Conservation (phyloP, 2,888 invertebrate genomes). For the Archips crataeganus region DNA sequence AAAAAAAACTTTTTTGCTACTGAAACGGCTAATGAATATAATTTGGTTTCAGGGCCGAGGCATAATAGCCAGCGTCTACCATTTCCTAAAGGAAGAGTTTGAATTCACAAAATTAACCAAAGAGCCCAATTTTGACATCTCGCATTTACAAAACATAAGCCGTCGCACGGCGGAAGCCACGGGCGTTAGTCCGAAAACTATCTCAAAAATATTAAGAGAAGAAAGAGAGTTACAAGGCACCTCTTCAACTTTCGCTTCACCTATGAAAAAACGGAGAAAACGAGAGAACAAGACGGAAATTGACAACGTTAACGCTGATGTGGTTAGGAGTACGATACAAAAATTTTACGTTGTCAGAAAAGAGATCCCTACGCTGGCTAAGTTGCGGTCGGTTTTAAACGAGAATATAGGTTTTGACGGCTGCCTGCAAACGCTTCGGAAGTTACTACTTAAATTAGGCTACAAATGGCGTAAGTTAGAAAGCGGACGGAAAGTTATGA, state of each 20-base stretch:
- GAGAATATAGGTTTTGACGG: constrained; percentile 47
- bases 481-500: constrained; percentile 44
- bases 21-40: neutral
- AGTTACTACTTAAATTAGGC: constrained; percentile 44
- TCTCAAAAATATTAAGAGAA: constrained; percentile 45
- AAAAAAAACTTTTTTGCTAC: no score
- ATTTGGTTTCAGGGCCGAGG: constrained; percentile 45
- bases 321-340: neutral
- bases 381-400: constrained; percentile 43
- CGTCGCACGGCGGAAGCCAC: constrained; percentile 46
- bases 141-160: constrained; percentile 44
- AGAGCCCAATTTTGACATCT: constrained; percentile 44
- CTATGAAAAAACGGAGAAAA: neutral
- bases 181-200: constrained; percentile 40
- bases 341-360: constrained; percentile 14
- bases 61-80: constrained; percentile 46
- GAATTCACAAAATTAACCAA: constrained; percentile 42
- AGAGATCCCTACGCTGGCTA: constrained; percentile 46
- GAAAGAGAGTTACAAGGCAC: constrained; percentile 38
- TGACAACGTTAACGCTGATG: neutral
- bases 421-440: constrained; percentile 46
- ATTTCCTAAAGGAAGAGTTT: constrained; percentile 44
- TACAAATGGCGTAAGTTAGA: constrained; percentile 47
- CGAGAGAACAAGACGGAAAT: neutral
- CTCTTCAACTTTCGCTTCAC: neutral